These are phyloP conservation scores for Drosophila niveifrons DNA, from an alignment of 2,888 invertebrate genomes.

Conservation along the genomic window DNA sequence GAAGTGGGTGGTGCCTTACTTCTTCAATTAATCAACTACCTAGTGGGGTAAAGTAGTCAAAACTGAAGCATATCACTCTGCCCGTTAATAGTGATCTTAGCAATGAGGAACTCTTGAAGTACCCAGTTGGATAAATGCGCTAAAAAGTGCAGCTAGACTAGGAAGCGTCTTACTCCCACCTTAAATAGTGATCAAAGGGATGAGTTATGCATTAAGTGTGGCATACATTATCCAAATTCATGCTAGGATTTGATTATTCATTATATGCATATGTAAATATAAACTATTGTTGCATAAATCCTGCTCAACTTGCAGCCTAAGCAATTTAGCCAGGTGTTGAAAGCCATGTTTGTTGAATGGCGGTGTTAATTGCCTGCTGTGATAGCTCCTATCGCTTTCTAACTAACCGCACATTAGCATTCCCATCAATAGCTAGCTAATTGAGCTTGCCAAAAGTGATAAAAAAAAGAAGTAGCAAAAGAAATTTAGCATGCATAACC, in stretches of 20 bases:
- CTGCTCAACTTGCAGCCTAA: neutral
- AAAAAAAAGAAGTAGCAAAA: neutral
- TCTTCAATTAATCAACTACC: too few relatives aligned
- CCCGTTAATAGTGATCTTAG: too few relatives aligned
- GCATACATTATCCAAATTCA: neutral
- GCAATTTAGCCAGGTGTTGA: constrained; percentile 13
- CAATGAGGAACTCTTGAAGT: too few relatives aligned
- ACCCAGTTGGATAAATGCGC: too few relatives aligned
- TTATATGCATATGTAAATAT: neutral
- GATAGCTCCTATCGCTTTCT: neutral
- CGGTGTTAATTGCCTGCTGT: constrained; percentile 64
- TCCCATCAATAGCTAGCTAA: constrained; percentile 53
- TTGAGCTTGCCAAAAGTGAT: constrained; percentile 28
- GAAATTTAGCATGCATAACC: constrained; percentile 57
- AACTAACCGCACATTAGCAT: neutral
- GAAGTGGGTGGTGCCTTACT: too few relatives aligned
- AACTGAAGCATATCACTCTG: too few relatives aligned
- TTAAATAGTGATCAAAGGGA: too few relatives aligned
- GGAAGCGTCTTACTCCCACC: too few relatives aligned
- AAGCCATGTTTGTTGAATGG: constrained; percentile 50
- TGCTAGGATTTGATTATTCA: neutral
- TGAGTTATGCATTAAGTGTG: too few relatives aligned
- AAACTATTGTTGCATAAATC: neutral
- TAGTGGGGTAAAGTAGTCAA: too few relatives aligned
- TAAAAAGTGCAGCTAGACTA: too few relatives aligned